Percentiles rank a stretch among this genome's conserved stretches.
phyloP scores from a whole-genome alignment of 2,888 invertebrate genomes.

The Augiades crinisus region DNA sequence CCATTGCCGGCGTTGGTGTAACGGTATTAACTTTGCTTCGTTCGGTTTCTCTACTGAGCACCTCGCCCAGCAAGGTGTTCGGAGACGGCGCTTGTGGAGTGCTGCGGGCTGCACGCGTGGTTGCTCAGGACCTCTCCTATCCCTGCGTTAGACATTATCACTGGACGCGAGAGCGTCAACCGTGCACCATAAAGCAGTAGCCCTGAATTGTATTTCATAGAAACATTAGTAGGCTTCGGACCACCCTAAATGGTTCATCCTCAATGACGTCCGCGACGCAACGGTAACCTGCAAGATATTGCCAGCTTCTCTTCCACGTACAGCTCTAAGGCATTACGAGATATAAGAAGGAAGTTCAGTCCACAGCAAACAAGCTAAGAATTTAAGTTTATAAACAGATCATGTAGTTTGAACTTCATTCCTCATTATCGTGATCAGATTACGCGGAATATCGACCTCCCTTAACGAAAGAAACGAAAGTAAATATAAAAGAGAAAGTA shows the following conservation, averaged over 20 bases:
- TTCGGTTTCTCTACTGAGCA: constrained; percentile 85
- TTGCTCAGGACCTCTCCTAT: constrained; percentile 72
- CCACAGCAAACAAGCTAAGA: not conserved
- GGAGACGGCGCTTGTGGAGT: constrained; percentile 87
- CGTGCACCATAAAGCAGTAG: constrained; percentile 4
- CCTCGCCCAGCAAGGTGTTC: constrained; percentile 92
- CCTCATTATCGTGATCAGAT: not conserved
- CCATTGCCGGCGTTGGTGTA: constrained; percentile 73
- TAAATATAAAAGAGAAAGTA: constrained; percentile 4
- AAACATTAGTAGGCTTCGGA: constrained; percentile 4
- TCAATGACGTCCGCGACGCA: not conserved
- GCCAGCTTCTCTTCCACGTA: not conserved
- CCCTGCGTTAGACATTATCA: constrained; percentile 80
- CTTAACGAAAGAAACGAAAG: not conserved
- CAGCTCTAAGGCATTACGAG: not conserved
- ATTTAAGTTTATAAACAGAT: not conserved
- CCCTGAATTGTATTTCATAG: not conserved
- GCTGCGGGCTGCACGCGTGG: constrained; percentile 70
- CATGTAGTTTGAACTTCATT: constrained; percentile 8
- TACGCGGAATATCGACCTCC: not conserved
- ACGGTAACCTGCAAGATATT: not conserved
- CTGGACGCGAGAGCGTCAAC: constrained; percentile 50
- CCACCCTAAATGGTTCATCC: not conserved
- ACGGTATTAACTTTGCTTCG: constrained; percentile 83
- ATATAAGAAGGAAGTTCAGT: constrained; percentile 2